Evolutionary conservation across 2,888 invertebrate genomes (phyloP).

Genomic region (Dynastes hyllus): DNA sequence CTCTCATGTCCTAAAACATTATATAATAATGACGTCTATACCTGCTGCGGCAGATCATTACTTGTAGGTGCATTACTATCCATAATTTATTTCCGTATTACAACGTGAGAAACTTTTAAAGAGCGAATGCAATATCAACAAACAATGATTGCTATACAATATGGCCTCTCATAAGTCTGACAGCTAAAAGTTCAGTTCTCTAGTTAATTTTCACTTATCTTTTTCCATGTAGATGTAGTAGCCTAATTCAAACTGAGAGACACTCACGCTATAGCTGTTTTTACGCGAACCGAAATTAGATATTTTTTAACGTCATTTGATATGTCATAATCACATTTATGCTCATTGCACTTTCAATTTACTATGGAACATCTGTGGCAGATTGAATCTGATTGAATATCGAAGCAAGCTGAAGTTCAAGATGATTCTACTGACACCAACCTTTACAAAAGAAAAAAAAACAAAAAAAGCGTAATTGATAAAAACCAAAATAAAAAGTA

Average conservation of each 20-base stretch:
- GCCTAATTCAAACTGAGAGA: neutral
- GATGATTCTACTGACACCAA: too few species aligned
- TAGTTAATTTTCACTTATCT: neutral
- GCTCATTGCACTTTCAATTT: neutral
- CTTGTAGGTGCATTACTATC: conserved; percentile 36
- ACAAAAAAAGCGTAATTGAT: too few species aligned
- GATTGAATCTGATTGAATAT: too few species aligned
- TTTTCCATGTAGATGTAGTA: neutral
- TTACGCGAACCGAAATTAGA: neutral
- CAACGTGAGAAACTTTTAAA: neutral
- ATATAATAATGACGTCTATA: conserved; percentile 20
- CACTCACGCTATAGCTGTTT: neutral
- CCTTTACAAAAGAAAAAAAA: too few species aligned
- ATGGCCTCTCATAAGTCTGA: conserved; percentile 42
- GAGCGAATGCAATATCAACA: conserved; percentile 16
- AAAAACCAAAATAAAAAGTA: too few species aligned
- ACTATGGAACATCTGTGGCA: neutral
- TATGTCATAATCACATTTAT: neutral
- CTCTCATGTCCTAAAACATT: neutral
- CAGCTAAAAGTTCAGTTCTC: conserved; percentile 5
- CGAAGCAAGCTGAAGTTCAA: too few species aligned
- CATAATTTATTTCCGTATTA: conserved; percentile 30
- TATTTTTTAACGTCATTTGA: conserved; percentile 18
- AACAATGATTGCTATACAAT: conserved; percentile 31
- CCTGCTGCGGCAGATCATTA: conserved; percentile 55